A percentile compares a stretch with the other conserved stretches of the same genome.
Conservation (phyloP, 2,113 vertebrate species). For the Brachyistius frenatus region DNA sequence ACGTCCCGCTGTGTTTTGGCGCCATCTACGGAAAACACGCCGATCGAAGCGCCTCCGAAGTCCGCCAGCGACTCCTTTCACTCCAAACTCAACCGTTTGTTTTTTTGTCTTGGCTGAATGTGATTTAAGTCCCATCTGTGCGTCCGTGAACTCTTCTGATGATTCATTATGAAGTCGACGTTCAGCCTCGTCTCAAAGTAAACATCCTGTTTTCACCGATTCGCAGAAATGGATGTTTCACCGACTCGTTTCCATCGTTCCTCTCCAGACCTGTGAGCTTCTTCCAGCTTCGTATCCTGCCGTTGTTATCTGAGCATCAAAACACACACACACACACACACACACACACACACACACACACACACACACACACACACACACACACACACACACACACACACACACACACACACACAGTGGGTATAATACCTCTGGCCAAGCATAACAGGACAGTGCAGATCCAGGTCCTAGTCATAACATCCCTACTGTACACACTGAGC, state of each 20-base stretch:
- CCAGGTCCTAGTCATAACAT: slow-evolving; percentile 48
- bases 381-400: slow-evolving; percentile 25
- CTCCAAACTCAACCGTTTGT: too few species aligned
- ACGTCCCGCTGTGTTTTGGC: too few species aligned
- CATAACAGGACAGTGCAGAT: slow-evolving; percentile 40
- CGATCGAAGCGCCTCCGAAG: too few species aligned
- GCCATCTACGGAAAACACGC: too few species aligned
- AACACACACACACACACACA: background rate
- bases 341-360: slow-evolving; percentile 25
- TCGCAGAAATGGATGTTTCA: background rate
- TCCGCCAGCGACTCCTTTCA: too few species aligned
- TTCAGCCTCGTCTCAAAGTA: too few species aligned
- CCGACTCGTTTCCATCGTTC: slow-evolving; percentile 20
- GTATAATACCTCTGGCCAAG: slow-evolving; percentile 27
- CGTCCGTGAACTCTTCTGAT: too few species aligned
- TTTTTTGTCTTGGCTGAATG: too few species aligned
- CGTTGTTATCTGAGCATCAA: slow-evolving; percentile 12
- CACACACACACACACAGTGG: slow-evolving; percentile 5
- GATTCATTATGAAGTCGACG: too few species aligned
- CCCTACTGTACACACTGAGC: slow-evolving; percentile 41
- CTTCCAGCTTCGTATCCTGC: slow-evolving; percentile 2
- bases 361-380: slow-evolving; percentile 1
- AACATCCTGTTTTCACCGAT: too few species aligned
- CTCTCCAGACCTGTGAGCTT: slow-evolving; percentile 8
- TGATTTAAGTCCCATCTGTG: too few species aligned